Evolutionary conservation across 1,140 invertebrate genomes (phyloP).

Genomic region (Ceratitis capitata): DNA sequence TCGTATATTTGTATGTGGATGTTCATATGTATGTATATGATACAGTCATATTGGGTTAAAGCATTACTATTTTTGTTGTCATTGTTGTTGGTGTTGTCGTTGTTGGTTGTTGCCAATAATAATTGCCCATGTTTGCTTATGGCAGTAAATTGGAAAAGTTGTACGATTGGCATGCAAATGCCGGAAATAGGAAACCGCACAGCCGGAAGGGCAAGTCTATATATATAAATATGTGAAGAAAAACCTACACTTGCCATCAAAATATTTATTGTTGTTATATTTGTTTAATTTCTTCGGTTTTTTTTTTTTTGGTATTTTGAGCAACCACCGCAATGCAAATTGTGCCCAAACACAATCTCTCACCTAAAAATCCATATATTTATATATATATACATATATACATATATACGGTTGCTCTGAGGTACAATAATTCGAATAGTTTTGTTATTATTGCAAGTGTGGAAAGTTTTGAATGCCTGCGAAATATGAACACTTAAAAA

Average conservation of each 20-base stretch:
- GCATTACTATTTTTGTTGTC: no score
- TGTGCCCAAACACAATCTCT: not conserved
- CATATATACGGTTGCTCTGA: no score
- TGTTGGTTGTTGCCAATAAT: slow-evolving; percentile 55
- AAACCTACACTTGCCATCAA: no score
- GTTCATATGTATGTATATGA: not conserved
- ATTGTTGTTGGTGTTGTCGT: not conserved
- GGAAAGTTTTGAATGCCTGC: not conserved
- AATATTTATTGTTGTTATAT: no score
- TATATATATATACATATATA: no score
- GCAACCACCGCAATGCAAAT: not conserved
- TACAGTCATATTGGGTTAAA: no score
- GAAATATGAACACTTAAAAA: slow-evolving; percentile 5
- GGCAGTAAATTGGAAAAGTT: slow-evolving; percentile 63
- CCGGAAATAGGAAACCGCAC: slow-evolving; percentile 56
- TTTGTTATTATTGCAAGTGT: not conserved
- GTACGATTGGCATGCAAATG: slow-evolving; percentile 62
- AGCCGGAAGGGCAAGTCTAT: slow-evolving; percentile 5
- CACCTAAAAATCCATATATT: not conserved
- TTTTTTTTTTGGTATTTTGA: not conserved
- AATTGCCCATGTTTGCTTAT: slow-evolving; percentile 53
- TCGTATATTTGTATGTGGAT: not conserved
- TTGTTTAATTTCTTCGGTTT: not conserved
- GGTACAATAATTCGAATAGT: not conserved
- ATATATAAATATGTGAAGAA: not conserved